Evolutionary conservation across 2,113 vertebrate genomes (phyloP), one percentile per base, ranked within the genome.

Genomic region (Emydocephalus ijimae): DNA sequence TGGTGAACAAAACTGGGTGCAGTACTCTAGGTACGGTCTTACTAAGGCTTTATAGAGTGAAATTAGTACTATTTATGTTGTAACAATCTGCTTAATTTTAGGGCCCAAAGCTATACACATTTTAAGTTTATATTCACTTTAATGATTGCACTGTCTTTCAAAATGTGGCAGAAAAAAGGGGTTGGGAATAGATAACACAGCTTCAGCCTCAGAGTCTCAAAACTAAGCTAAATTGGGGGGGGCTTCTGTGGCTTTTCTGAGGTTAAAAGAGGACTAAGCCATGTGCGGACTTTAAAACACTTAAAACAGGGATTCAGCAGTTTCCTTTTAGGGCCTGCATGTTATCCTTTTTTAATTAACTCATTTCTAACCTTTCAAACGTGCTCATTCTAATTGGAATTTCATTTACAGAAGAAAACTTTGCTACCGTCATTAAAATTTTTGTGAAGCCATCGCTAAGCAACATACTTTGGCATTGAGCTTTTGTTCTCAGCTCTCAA

Each of bases 341-440:
- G 97, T 98, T 96, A 98, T 98, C 97, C 97, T 94, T 97, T 98
- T 98, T 98, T 98, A 98, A 98, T 98, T 94, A 98, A 98, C 93
- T 98, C 90, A 96, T 97, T 98, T 96, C 91, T 96, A 97, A 97
- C 97, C 96, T 92, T 98, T 97, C 96, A 97, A 97, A 96, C 96
- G 97, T 94, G 93, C 93, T 97, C 96, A 98, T 97, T 97, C 98
- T 92, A 97, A 98, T 97, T 97, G 97, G 97, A 98, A 98, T 98
- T 97, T 98, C 98, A 98, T 98, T 98, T 97, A 96, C 97, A 96
- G 96, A 98, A 98, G 98, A 98, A 97, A 91, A 95, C 92, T 96
- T 93, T 96, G 97, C 97, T 98, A 98, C 97, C 97, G 96, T 95
- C 94, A 95, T 88, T 87, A 96, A 95, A 93, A 98, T 90, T 95